These are phyloP conservation scores for Erebia aethiops DNA, from an alignment of 2,888 invertebrate species.

Conservation along the genomic window DNA sequence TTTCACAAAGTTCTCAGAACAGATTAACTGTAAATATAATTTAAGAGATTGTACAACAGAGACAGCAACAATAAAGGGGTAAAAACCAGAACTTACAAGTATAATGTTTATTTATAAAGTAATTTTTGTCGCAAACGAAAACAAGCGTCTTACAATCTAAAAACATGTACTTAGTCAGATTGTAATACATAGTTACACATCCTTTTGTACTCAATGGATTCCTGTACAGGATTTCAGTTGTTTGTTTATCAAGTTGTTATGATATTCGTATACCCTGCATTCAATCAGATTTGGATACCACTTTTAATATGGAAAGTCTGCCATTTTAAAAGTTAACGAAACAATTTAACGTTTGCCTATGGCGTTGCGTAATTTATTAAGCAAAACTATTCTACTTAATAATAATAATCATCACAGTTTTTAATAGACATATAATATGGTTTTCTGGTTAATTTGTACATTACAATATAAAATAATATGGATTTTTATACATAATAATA, in stretches of 20 bases:
- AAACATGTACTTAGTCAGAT: constrained; percentile 42
- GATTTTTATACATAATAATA: neutral
- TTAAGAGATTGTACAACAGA: neutral
- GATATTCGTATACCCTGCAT: constrained; percentile 28
- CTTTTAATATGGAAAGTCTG: constrained; percentile 22
- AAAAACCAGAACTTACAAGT: constrained; percentile 4
- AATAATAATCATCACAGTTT: constrained; percentile 73
- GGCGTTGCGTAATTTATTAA: constrained; percentile 22
- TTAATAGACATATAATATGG: constrained; percentile 43
- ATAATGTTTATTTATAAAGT: constrained; percentile 38
- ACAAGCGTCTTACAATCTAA: constrained; percentile 42
- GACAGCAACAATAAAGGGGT: neutral
- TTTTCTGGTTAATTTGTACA: constrained; percentile 40
- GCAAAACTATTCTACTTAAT: constrained; percentile 58
- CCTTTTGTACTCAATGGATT: constrained; percentile 35
- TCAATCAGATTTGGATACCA: constrained; percentile 18
- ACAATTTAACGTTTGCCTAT: constrained; percentile 25
- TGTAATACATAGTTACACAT: constrained; percentile 42
- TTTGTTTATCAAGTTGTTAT: constrained; percentile 8
- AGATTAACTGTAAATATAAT: too few relatives aligned
- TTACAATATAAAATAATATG: constrained; percentile 25
- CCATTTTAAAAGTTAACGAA: constrained; percentile 16
- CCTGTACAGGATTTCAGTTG: constrained; percentile 18
- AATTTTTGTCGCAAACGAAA: constrained; percentile 33
- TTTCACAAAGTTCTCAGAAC: too few relatives aligned